Evolutionary conservation across 2,797 vertebrate genomes (phyloP), one percentile per base, ranked within the genome.

Genomic region (Hemibagrus guttatus): DNA sequence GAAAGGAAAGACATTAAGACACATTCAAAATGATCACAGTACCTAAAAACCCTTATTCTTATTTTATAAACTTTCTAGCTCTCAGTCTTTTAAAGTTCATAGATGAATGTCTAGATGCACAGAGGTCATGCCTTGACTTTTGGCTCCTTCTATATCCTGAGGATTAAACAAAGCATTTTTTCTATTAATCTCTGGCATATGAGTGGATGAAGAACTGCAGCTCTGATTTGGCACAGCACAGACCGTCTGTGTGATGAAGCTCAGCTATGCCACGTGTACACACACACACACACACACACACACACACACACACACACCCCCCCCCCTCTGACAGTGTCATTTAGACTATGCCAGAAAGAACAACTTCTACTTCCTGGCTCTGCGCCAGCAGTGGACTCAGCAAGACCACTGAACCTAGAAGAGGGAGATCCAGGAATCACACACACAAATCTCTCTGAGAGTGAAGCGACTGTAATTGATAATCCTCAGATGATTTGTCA

Each of bases 351-450:
- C 85, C 84, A 88, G 87, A 84, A 90, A 92, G 92, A 94, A 85
- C 94, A 92, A 91, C 92, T 94, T 92, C 86, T 94, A 93, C 88
- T 93, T 93, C 91, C 90, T 89, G 89, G 89, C 91, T 93, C 91
- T 93, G 91, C 89, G 91, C 92, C 92, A 92, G 87, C 90, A 85
- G 87, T 49, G 92, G 86, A 86, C 84, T 83, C 85, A 85, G 84
- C 81, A 84, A 84, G 71, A 72, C 86, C 54, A 89, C 69, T 84
- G 71, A 84, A 84, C 87, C 81, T 68, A 85, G 49, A 87, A 83
- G 74, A 79, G 86, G 89, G 91, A 94, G 92, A 94, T 94, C 95
- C 94, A 95, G 94, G 93, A 95, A 95, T 93, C 85, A 46, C 89
- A 87, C 90, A 87, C 87, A 86, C 88, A 90, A 63, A 80, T 86